Percentiles rank a stretch among this genome's conserved stretches.
Evolutionary conservation across 2,113 vertebrate genomes (phyloP).

Genomic region (Cranoglanis bouderius): DNA sequence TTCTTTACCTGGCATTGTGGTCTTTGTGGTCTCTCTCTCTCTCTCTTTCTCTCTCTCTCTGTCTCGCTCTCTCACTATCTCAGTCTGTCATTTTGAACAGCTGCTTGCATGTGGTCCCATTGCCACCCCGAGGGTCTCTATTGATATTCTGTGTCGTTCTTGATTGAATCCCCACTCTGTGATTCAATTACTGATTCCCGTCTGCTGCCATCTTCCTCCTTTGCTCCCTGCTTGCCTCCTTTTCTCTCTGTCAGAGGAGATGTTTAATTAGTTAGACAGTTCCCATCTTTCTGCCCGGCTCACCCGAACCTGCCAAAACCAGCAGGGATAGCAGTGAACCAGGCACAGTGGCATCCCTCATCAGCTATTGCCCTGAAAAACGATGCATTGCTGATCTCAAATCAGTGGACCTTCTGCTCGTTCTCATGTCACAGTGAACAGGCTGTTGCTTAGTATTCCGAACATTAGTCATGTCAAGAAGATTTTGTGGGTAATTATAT

Average conservation of each 20-base stretch:
- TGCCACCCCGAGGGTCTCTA: constrained; percentile 31
- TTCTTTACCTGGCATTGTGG: constrained; percentile 11
- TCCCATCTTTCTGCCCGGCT: constrained; percentile 28
- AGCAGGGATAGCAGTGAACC: constrained; percentile 32
- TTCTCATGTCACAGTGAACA: neutral
- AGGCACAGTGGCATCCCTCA: constrained; percentile 17
- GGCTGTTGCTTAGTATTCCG: neutral
- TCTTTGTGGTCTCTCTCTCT: neutral
- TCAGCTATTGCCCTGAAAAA: constrained; percentile 18
- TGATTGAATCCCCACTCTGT: constrained; percentile 48
- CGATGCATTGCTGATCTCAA: constrained; percentile 11
- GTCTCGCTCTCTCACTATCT: neutral
- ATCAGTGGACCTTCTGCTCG: neutral
- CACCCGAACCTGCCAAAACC: constrained; percentile 7
- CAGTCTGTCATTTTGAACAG: constrained; percentile 27
- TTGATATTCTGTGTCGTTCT: constrained; percentile 46
- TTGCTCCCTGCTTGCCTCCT: constrained; percentile 27
- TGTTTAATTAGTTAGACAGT: constrained; percentile 50
- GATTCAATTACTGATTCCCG: constrained; percentile 57
- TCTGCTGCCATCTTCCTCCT: constrained; percentile 39
- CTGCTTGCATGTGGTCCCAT: neutral
- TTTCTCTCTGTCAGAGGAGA: constrained; percentile 28
- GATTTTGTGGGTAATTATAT: neutral
- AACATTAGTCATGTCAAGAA: neutral
- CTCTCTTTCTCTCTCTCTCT: neutral